Evolutionary conservation across 1,140 invertebrate genomes (phyloP), one percentile per base, ranked within the genome.

Genomic region (Calliopsis andreniformis): DNA sequence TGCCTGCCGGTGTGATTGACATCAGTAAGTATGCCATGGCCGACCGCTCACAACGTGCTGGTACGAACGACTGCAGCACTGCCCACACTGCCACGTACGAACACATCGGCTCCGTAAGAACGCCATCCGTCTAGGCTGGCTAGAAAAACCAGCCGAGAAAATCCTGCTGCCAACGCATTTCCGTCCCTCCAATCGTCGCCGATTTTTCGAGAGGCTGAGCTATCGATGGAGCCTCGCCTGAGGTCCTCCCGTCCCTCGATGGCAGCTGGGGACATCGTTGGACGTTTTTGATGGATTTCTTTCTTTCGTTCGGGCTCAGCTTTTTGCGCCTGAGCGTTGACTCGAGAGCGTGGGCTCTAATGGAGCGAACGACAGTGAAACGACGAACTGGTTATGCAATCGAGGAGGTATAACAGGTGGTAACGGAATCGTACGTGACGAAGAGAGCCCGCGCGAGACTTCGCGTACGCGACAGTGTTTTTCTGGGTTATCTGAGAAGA

Each of bases 11-110:
- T 92, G 91, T 92, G 91, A 92, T 92, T 92, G 91, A 92, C 91
- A 92, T 92, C 91, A 88, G 89, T 91, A 92, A 92, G 91, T 92
- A 89, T 92, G 91, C 91, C 91, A 92, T 87, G 91, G 91, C 91
- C 91, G 89, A 91, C 91, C 86, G 88, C 90, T 91, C 88, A 78
- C 88, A 88, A 86, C 84, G 82, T 87, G 80, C 88, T 86, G 88
- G 87, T 88, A 90, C 88, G 84, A 89, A 83, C 85, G 76, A 87
- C 87, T 85, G 84, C 83, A 80, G 84, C 67, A 78, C 86, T 87
- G 83, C 89, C 89, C 87, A 89, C 87, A 87, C 78, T 49, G 64
- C 73, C 81, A 75, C 82, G 78, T 82, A 87, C 87, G 56, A 76
- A 79, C 71, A 64, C 79, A 84, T 76, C 84, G 78, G 49, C 55